Evolutionary conservation across 2,113 vertebrate species (phyloP), one percentile per base, ranked within the genome.

Genomic region (Varanus salvator): DNA sequence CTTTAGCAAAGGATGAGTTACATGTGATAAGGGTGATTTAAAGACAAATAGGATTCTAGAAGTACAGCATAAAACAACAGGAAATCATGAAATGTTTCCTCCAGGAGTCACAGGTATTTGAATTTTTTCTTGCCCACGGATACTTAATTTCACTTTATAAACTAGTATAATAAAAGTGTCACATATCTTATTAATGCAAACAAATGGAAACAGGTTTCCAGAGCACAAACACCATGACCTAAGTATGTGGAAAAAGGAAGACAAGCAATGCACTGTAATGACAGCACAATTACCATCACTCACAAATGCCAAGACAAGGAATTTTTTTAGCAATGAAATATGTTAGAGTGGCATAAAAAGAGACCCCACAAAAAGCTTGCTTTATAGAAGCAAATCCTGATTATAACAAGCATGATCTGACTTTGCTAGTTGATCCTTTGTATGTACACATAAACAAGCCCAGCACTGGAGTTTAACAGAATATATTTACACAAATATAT

Each of bases 111-210:
- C 31, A 94, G 91, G 88, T 90, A 94, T 94, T 91, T 94, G 88
- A 90, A 94, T 94, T 93, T 95, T 95, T 95, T 96, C 92, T 93
- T 96, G 89, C 91, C 90, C 91, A 76, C 0, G n/a, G 95, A 95
- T 95, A 95, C 92, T 96, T 96, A 96, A 95, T 96, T 96, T 96
- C 91, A 94, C 91, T 93, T 93, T 92, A 91, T 89, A 69, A 89
- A 93, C 88, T 89, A 93, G 84, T 92, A 91, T 92, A 96, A 95
- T 96, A 96, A 96, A 96, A 95, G 92, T 94, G 94, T 95, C 94
- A 96, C 74, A 38, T 94, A 93, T 95, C 94, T 94, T 95, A 95
- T 95, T 95, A 96, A 96, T 88, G 91, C 91, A 96, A 96, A 96
- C 94, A 96, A 96, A 96, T 95, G 94, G 94, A 96, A 95, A 92